Evolutionary conservation across 37 sponge, comb jelly and placozoan species (phyloP), one percentile per base, ranked within the genome.

Genomic region (Petrosia ficiformis): DNA sequence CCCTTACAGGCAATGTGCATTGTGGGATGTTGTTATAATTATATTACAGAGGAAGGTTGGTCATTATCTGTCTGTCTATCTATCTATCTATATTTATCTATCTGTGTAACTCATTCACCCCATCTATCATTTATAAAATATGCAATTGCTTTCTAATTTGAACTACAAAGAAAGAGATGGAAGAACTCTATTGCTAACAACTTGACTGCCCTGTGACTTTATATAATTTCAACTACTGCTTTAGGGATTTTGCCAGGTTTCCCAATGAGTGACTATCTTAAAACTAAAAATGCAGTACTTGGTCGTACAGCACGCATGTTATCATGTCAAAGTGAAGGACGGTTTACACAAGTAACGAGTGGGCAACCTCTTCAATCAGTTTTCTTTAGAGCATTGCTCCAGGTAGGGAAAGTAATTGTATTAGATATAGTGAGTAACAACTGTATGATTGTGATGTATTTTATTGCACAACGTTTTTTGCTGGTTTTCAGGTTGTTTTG

Each of bases 11-110:
- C 58, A 6, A 37, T 87, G 77, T 87, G 87, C 64, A 54, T 80
- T 32, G 87, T 87, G 14, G 87, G 87, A 4, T 87, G 87, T 57
- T 87, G 87, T 67, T 88, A 88, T 40, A 65, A 88, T 69, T 84
- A 83, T 61, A 79, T 74, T 16, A 78, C 84, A 8, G 89, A 88
- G 65, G 22, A 64, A 8, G 60, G 19, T 76, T 38, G 30, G 16
- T 65, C 38, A 26, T 3, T 64, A 36, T 24, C 4, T 60, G 58
- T n/a, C 1, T 64, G 4, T 61, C 40, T 59, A n/a, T n/a, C n/a
- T n/a, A n/a, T n/a, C n/a, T n/a, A n/a, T n/a, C n/a, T n/a, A n/a
- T n/a, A n/a, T n/a, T n/a, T n/a, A n/a, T n/a, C n/a, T n/a, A n/a
- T n/a, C n/a, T n/a, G n/a, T n/a, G n/a, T n/a, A n/a, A n/a, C n/a